Evolutionary conservation across 2,797 vertebrate genomes (phyloP), one percentile per base, ranked within the genome.

Genomic region (Geotrypetes seraphini): DNA sequence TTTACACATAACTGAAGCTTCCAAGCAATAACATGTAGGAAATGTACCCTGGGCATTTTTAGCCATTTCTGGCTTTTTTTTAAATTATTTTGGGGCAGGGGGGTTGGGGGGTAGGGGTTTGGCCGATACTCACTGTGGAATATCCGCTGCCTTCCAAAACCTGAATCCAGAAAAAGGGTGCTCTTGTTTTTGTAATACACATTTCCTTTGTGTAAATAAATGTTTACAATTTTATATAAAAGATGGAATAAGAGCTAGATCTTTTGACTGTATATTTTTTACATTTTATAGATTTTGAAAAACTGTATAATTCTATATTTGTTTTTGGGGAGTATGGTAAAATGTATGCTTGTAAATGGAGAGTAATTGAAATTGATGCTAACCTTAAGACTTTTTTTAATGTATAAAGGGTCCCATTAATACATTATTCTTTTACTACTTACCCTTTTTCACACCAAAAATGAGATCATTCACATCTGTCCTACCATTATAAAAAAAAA

Each of bases 141-240:
- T 39, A 54, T 60, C 60, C 67, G 61, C 66, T 56, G 30, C 62
- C 68, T 73, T 62, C 63, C 71, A 60, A 73, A 66, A 65, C 57
- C 66, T 31, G 3, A 67, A 63, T 76, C 59, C 43, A 73, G 67
- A 54, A 66, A 73, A 75, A 79, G 71, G 73, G 72, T 80, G 75
- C 78, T 79, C 43, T 44, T 58, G 76, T 71, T 71, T 72, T 63
- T 61, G 59, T 77, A 66, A 73, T 60, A 79, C 75, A 79, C 78
- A 74, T 63, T 78, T 73, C 70, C 75, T 83, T 78, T 79, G 75
- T 85, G 80, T 84, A 84, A 81, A 85, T 85, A 84, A 85, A 83
- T 74, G 81, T 84, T 86, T 86, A 84, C 83, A 86, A 52, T 84
- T 86, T 86, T 86, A 79, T 85, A 85, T 81, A 67, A 75, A 83